phyloP scores from a whole-genome alignment of 2,797 vertebrate species.

The Betta splendens region DNA sequence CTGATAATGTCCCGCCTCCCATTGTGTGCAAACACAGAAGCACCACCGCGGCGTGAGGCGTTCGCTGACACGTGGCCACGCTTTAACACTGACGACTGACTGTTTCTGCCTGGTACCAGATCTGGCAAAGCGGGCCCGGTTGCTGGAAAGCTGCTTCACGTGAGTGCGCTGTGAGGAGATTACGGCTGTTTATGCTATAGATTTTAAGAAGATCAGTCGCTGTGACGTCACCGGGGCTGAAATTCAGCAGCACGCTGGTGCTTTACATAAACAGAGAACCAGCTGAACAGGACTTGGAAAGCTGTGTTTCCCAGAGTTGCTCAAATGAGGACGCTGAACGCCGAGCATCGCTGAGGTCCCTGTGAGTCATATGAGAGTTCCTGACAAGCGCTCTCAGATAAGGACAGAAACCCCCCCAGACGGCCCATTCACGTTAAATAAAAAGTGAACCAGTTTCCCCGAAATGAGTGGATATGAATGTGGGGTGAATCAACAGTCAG shows the following conservation, averaged over 20 bases:
- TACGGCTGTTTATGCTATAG: conserved; percentile 59
- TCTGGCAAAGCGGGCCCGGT: conserved; percentile 19
- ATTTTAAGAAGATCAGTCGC: conserved; percentile 67
- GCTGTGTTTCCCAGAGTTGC: conserved; percentile 13
- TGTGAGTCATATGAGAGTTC: conserved; percentile 1
- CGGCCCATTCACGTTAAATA: background rate
- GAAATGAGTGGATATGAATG: conserved; percentile 20
- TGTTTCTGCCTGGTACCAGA: conserved; percentile 53
- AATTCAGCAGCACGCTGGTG: conserved; percentile 26
- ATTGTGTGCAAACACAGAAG: conserved; percentile 64
- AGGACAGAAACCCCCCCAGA: background rate
- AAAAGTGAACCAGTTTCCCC: conserved; percentile 1
- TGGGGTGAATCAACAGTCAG: conserved; percentile 15
- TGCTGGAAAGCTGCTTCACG: conserved; percentile 67
- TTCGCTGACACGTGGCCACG: conserved; percentile 18
- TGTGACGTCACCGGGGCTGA: conserved; percentile 60
- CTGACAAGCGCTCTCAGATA: background rate
- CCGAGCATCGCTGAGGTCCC: conserved; percentile 11
- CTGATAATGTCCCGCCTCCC: conserved; percentile 62
- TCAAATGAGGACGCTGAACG: conserved; percentile 20
- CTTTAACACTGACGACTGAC: conserved; percentile 15
- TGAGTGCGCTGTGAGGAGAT: conserved; percentile 56
- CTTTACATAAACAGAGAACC: conserved; percentile 20
- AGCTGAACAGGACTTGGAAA: conserved; percentile 30
- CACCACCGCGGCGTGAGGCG: conserved; percentile 33